phyloP scores from a whole-genome alignment of 2,113 vertebrate species.

The Ochotona curzoniae region DNA sequence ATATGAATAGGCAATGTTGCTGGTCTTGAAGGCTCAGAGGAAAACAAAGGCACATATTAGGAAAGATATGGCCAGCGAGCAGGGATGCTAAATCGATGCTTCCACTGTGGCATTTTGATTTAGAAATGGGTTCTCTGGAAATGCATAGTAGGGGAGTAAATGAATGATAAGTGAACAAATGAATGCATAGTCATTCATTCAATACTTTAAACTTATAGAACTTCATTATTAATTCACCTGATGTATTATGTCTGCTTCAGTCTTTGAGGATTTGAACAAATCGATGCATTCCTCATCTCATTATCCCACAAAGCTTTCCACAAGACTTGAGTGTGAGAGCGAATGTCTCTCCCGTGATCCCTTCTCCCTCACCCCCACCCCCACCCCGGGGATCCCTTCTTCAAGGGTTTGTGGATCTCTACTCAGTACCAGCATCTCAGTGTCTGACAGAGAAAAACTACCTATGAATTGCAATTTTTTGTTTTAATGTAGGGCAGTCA shows the following conservation, averaged over 20 bases:
- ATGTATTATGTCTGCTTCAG: slow-evolving; percentile 58
- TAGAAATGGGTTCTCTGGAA: neutral
- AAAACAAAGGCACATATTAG: neutral
- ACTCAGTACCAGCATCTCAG: slow-evolving; percentile 44
- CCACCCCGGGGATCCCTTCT: neutral
- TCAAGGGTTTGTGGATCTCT: slow-evolving; percentile 32
- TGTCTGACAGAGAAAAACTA: slow-evolving; percentile 65
- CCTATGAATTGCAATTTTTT: slow-evolving; percentile 67
- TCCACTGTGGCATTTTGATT: neutral
- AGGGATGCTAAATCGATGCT: neutral
- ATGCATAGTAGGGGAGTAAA: neutral
- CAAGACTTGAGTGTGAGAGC: slow-evolving; percentile 35
- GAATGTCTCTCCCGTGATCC: neutral
- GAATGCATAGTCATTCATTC: slow-evolving; percentile 60
- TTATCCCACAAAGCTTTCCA: slow-evolving; percentile 51
- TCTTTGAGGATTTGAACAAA: slow-evolving; percentile 72
- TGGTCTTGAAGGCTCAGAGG: neutral
- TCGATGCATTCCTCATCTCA: slow-evolving; percentile 67
- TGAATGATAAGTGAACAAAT: slow-evolving; percentile 48
- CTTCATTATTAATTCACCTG: slow-evolving; percentile 78
- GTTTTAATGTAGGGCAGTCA: slow-evolving; percentile 77
- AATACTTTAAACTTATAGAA: slow-evolving; percentile 64
- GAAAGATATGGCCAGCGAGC: neutral
- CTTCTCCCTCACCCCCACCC: neutral
- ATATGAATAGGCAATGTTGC: neutral